A percentile compares a stretch with the other conserved stretches of the same genome.
These are phyloP conservation scores for Cepaea nemoralis DNA, from an alignment of 1,140 invertebrate species.

Conservation along the genomic window DNA sequence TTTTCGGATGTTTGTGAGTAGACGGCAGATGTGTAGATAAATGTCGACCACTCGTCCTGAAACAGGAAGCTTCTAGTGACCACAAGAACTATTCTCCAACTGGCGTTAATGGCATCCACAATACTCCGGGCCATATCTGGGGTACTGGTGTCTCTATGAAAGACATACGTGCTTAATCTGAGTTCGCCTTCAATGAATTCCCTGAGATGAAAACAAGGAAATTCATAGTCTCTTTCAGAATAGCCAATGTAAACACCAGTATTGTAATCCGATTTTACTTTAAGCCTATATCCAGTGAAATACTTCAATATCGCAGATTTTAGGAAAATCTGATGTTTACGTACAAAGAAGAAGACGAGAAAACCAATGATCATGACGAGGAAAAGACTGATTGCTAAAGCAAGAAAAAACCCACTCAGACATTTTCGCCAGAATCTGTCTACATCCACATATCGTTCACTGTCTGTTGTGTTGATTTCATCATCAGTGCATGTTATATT, in stretches of 20 bases:
- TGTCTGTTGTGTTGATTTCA: background rate
- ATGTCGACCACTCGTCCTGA: background rate
- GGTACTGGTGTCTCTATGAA: background rate
- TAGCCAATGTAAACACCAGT: slow-evolving; percentile 5
- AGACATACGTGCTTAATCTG: background rate
- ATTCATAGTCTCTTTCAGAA: background rate
- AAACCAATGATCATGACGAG: background rate
- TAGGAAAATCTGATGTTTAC: background rate
- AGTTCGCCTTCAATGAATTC: background rate
- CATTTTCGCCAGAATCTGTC: background rate
- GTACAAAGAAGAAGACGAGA: background rate
- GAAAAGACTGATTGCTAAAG: background rate
- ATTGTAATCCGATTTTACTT: background rate
- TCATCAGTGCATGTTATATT: background rate
- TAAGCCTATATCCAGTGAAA: background rate
- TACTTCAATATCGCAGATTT: background rate
- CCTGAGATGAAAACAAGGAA: background rate
- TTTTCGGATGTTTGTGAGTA: background rate
- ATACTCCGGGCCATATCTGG: background rate
- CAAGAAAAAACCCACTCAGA: background rate
- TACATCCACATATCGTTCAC: background rate
- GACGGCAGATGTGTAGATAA: background rate
- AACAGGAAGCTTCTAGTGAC: background rate
- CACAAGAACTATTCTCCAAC: slow-evolving; percentile 1
- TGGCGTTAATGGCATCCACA: background rate